Evolutionary conservation across 2,888 invertebrate genomes (phyloP), one percentile per base, ranked within the genome.

Genomic region (Hoplodrina ambigua): DNA sequence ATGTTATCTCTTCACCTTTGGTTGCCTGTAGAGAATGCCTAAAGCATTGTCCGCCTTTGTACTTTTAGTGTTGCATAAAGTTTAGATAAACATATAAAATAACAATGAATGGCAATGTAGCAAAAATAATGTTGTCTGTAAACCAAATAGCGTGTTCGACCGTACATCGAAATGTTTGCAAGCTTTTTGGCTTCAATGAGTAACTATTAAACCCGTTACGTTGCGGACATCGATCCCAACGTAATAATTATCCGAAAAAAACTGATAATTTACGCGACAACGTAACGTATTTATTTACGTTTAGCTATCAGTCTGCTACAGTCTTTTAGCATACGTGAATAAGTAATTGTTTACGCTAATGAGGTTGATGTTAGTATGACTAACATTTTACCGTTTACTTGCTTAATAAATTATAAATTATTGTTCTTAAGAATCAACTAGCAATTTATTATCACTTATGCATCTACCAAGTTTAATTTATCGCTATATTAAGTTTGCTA

Each of bases 401-500:
- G 41, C 49, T 61, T 60, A 67, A 63, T 77, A 66, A 49, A 63
- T 67, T 49, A 25, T 25, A 25, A 25, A 25, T 25, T 1, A 7
- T 19, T 44, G 62, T 37, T 65, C 20, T 55, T 68, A 68, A 53
- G 41, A 64, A 57, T 65, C 44, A 52, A 46, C 61, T n/a, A 53
- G 68, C 33, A 65, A 79, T 81, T 78, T 81, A 78, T 72, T 81
- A 77, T 66, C 78, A 60, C 66, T 70, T 56, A 54, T 8, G 52
- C 44, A 19, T 61, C 59, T 17, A 54, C 57, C 5, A 37, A 59
- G 62, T 54, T 54, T 52, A 62, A 71, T 65, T 77, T 56, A 80
- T 56, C 41, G 52, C 41, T 49, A 55, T 30, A 62, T 65, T 61
- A 62, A 49, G 33, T 44, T 53, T 37, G 33, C 49, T 19, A 25